phyloP scores from a whole-genome alignment of 2,888 invertebrate genomes.

The Cataglyphis altisquamis region DNA sequence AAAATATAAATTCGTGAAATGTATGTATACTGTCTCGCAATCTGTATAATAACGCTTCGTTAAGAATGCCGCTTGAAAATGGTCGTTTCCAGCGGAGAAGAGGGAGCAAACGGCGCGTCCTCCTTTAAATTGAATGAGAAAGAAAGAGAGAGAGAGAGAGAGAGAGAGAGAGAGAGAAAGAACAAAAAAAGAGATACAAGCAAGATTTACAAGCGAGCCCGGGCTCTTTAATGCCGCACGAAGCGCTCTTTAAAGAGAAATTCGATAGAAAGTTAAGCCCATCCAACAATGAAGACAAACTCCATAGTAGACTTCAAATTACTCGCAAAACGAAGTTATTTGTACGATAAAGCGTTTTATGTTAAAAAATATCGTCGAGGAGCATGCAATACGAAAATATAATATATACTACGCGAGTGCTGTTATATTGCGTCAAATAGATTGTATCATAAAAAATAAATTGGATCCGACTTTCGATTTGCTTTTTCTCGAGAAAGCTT shows the following conservation, averaged over 20 bases:
- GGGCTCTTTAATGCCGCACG: slow-evolving; percentile 68
- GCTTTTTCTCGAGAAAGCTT: not conserved
- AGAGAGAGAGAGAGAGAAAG: not conserved
- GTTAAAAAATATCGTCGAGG: slow-evolving; percentile 41
- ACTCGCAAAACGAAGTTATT: slow-evolving; percentile 68
- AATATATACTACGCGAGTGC: not conserved
- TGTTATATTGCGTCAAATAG: not conserved
- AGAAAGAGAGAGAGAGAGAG: not conserved
- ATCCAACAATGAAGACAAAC: slow-evolving; percentile 64
- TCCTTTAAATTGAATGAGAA: slow-evolving; percentile 57
- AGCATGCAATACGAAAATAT: slow-evolving; percentile 31
- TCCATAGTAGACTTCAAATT: slow-evolving; percentile 66
- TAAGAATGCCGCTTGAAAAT: slow-evolving; percentile 72
- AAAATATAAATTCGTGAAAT: slow-evolving; percentile 45
- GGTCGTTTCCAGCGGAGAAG: slow-evolving; percentile 61
- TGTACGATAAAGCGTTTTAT: slow-evolving; percentile 45
- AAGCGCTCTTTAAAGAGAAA: slow-evolving; percentile 62
- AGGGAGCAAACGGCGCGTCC: slow-evolving; percentile 64
- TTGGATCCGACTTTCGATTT: not conserved
- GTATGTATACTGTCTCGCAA: slow-evolving; percentile 40
- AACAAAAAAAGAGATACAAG: slow-evolving; percentile 63
- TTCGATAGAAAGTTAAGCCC: slow-evolving; percentile 65
- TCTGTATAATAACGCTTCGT: slow-evolving; percentile 72
- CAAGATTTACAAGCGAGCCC: slow-evolving; percentile 68
- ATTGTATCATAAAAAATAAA: slow-evolving; percentile 4